A percentile compares a stretch with the other conserved stretches of the same genome.
Evolutionary conservation across 2,113 vertebrate species (phyloP).

Genomic region (Pandion haliaetus): DNA sequence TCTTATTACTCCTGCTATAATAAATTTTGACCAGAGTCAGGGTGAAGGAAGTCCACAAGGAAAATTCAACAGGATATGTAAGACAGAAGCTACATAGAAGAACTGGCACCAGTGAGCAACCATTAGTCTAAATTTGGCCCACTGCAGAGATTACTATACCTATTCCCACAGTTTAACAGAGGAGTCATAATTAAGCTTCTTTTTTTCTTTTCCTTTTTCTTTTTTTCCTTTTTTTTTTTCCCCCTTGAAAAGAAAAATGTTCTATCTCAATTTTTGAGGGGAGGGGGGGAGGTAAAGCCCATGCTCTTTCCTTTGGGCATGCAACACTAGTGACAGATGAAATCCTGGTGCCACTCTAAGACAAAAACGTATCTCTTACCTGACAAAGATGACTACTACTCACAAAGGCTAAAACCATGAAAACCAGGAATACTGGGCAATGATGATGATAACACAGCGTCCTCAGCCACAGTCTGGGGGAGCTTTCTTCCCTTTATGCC

Average conservation of each 20-base stretch:
- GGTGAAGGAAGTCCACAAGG: neutral
- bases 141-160: neutral
- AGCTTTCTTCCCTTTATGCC: neutral
- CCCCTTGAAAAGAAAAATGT: neutral
- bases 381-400: neutral
- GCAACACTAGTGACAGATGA: neutral
- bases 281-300: neutral
- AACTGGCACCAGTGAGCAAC: neutral
- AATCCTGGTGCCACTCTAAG: neutral
- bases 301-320: neutral
- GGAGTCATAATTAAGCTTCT: neutral
- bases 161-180: neutral
- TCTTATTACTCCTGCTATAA: neutral
- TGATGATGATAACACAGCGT: neutral
- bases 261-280: neutral
- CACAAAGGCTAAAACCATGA: neutral
- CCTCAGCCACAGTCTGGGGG: neutral
- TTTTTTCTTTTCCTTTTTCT: too few species aligned
- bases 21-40: neutral
- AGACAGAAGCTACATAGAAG: neutral
- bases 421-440: neutral
- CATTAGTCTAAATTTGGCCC: neutral
- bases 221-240: too few species aligned
- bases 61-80: neutral
- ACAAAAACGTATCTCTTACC: neutral